Conservation (phyloP, 2,888 invertebrate genomes). For the Drosophila mulleri region DNA sequence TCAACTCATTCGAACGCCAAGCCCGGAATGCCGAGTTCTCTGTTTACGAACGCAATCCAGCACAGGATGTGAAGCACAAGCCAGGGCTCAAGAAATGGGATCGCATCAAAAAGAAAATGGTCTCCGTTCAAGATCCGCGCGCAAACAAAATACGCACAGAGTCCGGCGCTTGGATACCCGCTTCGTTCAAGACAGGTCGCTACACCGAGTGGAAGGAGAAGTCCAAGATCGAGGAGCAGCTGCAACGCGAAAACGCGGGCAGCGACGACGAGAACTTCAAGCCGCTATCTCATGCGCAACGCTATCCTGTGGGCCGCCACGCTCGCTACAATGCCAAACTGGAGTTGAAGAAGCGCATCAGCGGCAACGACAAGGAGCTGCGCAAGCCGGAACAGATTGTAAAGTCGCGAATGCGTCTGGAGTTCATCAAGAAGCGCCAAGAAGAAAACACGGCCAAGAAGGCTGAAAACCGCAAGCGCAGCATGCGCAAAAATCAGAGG, state of each 20-base stretch:
- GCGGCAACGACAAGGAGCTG: slow-evolving; percentile 87
- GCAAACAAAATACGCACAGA: slow-evolving; percentile 96
- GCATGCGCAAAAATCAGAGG: slow-evolving; percentile 80
- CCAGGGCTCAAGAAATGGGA: slow-evolving; percentile 94
- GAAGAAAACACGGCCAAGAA: slow-evolving; percentile 85
- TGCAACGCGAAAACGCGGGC: slow-evolving; percentile 80
- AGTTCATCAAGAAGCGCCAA: slow-evolving; percentile 88
- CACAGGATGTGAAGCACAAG: slow-evolving; percentile 88
- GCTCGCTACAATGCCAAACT: slow-evolving; percentile 91
- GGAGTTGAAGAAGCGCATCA: slow-evolving; percentile 86
- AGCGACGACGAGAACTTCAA: slow-evolving; percentile 79
- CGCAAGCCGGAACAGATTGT: slow-evolving; percentile 91
- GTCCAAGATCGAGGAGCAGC: slow-evolving; percentile 86
- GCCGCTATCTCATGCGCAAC: slow-evolving; percentile 76
- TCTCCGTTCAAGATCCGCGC: slow-evolving; percentile 87
- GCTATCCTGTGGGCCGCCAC: slow-evolving; percentile 89
- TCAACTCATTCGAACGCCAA: slow-evolving; percentile 92
- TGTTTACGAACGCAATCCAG: slow-evolving; percentile 90
- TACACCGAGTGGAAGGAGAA: slow-evolving; percentile 95
- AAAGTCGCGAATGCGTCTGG: slow-evolving; percentile 88
- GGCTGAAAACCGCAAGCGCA: slow-evolving; percentile 84
- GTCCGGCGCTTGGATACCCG: slow-evolving; percentile 97
- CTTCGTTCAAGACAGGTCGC: slow-evolving; percentile 95
- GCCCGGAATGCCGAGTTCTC: slow-evolving; percentile 93
- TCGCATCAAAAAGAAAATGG: slow-evolving; percentile 97